A percentile compares a stretch with the other conserved stretches of the same genome.
These are phyloP conservation scores for Heliangelus exortis DNA, from an alignment of 2,797 vertebrate species.

Conservation along the genomic window DNA sequence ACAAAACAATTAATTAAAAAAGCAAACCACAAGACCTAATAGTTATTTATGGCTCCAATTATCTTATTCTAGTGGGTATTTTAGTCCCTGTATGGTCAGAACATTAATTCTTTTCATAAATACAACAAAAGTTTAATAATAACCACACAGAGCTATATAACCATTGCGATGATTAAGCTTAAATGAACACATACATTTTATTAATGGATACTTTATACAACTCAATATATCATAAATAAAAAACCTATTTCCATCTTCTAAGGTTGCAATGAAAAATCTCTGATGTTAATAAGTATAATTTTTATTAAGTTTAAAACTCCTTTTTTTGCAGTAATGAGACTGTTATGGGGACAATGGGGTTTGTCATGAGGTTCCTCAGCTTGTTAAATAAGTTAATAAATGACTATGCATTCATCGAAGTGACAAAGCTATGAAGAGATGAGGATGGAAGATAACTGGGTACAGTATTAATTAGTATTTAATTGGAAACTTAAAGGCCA, in stretches of 20 bases:
- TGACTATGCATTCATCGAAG: conserved; percentile 93
- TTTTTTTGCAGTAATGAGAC: conserved; percentile 79
- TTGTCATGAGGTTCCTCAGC: conserved; percentile 86
- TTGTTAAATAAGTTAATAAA: conserved; percentile 95
- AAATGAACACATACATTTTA: conserved; percentile 93
- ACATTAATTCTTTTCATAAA: conserved; percentile 90
- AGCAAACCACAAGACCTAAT: conserved; percentile 65
- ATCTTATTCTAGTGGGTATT: conserved; percentile 80
- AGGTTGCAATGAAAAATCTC: conserved; percentile 73
- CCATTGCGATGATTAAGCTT: conserved; percentile 80
- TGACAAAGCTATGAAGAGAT: conserved; percentile 89
- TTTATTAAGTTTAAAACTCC: conserved; percentile 91
- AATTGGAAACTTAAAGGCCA: conserved; percentile 92
- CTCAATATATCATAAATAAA: conserved; percentile 89
- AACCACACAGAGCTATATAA: conserved; percentile 84
- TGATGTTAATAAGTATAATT: conserved; percentile 89
- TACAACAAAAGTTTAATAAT: conserved; percentile 92
- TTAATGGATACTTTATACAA: conserved; percentile 91
- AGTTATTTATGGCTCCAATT: conserved; percentile 81
- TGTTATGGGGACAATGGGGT: conserved; percentile 87
- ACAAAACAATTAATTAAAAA: conserved; percentile 75
- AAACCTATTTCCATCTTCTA: conserved; percentile 85
- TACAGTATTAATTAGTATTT: conserved; percentile 99
- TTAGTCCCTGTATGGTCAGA: conserved; percentile 78
- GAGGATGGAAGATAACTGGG: conserved; percentile 87